phyloP scores from a whole-genome alignment of 1,140 invertebrate genomes.

The Lasioglossum albipes region DNA sequence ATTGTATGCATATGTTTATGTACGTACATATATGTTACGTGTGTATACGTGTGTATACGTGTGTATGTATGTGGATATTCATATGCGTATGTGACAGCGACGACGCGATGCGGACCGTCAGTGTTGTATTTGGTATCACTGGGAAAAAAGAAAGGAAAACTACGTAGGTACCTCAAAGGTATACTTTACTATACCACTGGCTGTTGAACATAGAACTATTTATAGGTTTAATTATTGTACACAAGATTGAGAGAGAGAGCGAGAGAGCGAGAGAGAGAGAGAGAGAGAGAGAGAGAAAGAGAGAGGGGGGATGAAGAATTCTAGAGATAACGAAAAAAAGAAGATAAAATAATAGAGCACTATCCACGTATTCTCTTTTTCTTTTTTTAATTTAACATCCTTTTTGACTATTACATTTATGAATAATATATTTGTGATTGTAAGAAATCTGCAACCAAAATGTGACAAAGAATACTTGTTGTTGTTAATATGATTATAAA shows the following conservation, averaged over 20 bases:
- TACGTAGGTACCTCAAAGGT: conserved; percentile 81
- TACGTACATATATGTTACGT: conserved; percentile 34
- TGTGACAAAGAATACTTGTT: conserved; percentile 80
- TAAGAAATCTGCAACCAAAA: conserved; percentile 80
- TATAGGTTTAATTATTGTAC: conserved; percentile 79
- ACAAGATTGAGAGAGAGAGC: conserved; percentile 50
- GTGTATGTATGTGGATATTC: no score
- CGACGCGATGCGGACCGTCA: conserved; percentile 40
- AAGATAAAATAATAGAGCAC: conserved; percentile 71
- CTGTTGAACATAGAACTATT: conserved; percentile 80
- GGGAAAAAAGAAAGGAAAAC: conserved; percentile 69
- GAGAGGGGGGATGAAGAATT: no score
- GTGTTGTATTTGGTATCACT: conserved; percentile 77
- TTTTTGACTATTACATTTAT: conserved; percentile 76
- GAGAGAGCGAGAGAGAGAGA: no score
- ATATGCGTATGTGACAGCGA: no score
- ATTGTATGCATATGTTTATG: conserved; percentile 6
- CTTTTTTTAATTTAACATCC: conserved; percentile 73
- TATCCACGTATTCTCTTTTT: conserved; percentile 73
- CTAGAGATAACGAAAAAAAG: conserved; percentile 6
- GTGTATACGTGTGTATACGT: conserved; percentile 33
- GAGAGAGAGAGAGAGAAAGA: no score
- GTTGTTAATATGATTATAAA: conserved; percentile 80
- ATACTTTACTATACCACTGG: conserved; percentile 80
- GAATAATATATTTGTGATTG: conserved; percentile 80